Evolutionary conservation across 1,140 invertebrate species (phyloP).

Genomic region (Drosophila pandora): DNA sequence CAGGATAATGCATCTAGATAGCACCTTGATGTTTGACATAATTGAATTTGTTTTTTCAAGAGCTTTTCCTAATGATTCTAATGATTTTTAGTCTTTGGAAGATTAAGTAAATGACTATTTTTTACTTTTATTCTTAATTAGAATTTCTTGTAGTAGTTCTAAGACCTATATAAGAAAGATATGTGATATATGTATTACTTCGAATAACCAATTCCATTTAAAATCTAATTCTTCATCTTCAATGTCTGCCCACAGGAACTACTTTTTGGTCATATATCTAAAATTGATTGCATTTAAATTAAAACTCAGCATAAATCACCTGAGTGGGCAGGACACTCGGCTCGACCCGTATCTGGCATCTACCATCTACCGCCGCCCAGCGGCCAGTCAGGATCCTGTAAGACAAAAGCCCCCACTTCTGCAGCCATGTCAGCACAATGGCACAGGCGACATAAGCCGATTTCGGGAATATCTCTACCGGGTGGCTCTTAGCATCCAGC

Average conservation of each 20-base stretch:
- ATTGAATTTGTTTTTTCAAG: conserved; percentile 62
- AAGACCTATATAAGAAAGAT: background rate
- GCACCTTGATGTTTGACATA: conserved; percentile 63
- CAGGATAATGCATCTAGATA: conserved; percentile 72
- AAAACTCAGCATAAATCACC: conserved; percentile 74
- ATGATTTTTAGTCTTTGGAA: conserved; percentile 20
- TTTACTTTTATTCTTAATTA: too few species aligned
- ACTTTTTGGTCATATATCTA: conserved; percentile 53
- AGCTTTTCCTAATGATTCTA: conserved; percentile 32
- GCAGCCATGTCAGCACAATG: conserved; percentile 78
- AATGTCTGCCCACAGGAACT: background rate
- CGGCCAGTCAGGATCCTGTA: conserved; percentile 20
- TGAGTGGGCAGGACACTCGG: conserved; percentile 33
- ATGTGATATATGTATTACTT: background rate
- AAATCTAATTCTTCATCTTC: conserved; percentile 6
- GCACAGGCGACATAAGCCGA: conserved; percentile 76
- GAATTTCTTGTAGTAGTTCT: background rate
- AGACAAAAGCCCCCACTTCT: conserved; percentile 37
- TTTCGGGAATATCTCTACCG: conserved; percentile 71
- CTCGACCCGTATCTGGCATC: background rate
- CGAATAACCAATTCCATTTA: background rate
- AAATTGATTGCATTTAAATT: conserved; percentile 74
- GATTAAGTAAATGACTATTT: background rate
- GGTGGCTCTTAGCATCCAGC: conserved; percentile 21
- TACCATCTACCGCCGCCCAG: background rate